Base-by-base conservation (phyloP, 53 echinoderm and acorn worm genomes). In the Henricia sp. region DNA sequence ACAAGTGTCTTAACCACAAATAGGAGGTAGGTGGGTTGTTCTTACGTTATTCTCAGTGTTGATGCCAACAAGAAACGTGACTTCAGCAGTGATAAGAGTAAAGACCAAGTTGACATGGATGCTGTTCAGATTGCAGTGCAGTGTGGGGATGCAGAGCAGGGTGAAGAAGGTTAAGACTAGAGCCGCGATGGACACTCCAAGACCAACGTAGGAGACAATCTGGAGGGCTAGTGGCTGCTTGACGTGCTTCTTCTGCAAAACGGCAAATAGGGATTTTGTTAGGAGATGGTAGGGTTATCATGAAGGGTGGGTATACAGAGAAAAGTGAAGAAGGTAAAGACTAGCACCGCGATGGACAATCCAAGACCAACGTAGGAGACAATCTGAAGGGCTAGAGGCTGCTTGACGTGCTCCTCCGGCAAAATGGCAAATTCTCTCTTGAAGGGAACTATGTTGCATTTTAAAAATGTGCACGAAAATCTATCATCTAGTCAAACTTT, bases 91-190 rank as follows among this genome's bases (percentile, higher is more conserved):
- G 62, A 99, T 90, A 64, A 99, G 91, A 6, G 92, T 85, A 38
- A 99, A 88, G 58, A 92, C 92, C 29, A 99, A 84, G 68, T 99
- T 99, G 87, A 94, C 72, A 46, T 94, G 99, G 70, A 99, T 99
- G 74, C 94, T 94, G 76, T 99, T 99, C 39, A 94, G 89, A 55
- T 99, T 99, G 67, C 90, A 92, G 42, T 94, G 92, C 8, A 99
- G 89, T 52, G 89, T 92, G 68, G 91, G 88, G 16, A 99, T 85
- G 71, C 92, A 91, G n/a, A 92, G 92, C 34, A 99, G 88, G 24
- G 92, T 86, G 50, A 99, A 71, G 90, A 99, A 92, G 48, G 99
- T 90, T 35, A 92, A 40, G 24, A 99, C 58, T 13, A 99, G 93
- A 48, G 86, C 92, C 25, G 89, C 14, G 54, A 92, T 56, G 37